Evolutionary conservation across 2,113 vertebrate genomes (phyloP), one percentile per base, ranked within the genome.

Genomic region (Crotalus tigris): DNA sequence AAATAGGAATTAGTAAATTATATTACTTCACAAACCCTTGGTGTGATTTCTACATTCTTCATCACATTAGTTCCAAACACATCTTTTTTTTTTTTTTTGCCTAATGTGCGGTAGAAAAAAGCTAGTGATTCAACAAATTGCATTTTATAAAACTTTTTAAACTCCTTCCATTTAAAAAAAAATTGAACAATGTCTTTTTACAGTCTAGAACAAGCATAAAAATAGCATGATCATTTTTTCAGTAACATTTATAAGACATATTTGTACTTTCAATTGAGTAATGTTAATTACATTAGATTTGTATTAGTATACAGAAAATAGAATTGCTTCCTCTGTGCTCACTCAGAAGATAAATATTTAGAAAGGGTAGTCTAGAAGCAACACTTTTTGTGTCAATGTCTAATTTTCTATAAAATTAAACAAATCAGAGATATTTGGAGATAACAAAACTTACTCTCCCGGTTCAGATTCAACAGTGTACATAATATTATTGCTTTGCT

Each of bases 361-460:
- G 13, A 57, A 85, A 46, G 8, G 11, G n/a, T 10, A 85, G 46
- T 33, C 10, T 64, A 94, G 5, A 86, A 87, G 90, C 2, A 33
- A 86, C 44, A 49, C 24, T 87, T 94, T 93, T 58, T 26, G 54
- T 12, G 49, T 92, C 88, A n/a, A 92, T 49, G 91, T 85, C 61
- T 55, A 93, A 85, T 19, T 88, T 69, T 44, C 13, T 29, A 69
- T 26, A 58, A 94, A 93, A 91, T 58, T 4, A 85, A 95, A 93
- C 57, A 91, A 90, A 86, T 90, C 49, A 57, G 13, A 88, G 87
- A 92, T 12, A 69, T 9, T 26, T 90, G n/a, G 58, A 85, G 23
- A 55, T n/a, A 61, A 39, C 9, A 85, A 81, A 85, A 93, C 95
- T 94, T 95, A 97, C 97, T 95, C 96, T 93, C 96, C 97, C 59